phyloP scores from a whole-genome alignment of 2,797 vertebrate species.

The Luscinia megarhynchos region DNA sequence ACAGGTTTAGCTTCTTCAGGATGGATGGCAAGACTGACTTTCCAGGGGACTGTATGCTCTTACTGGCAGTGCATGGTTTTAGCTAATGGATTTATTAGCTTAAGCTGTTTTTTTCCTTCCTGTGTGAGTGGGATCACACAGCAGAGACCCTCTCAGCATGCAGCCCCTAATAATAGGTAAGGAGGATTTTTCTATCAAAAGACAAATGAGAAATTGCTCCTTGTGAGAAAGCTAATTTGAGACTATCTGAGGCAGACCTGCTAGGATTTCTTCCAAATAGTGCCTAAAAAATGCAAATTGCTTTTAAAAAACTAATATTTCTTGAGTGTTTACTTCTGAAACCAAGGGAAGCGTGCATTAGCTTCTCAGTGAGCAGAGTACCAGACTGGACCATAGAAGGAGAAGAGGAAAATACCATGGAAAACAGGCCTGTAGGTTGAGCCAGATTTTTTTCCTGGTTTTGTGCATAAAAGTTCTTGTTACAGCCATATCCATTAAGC shows the following conservation, averaged over 20 bases:
- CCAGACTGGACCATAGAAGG: conserved; percentile 30
- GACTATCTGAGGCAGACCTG: background rate
- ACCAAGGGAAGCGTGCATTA: background rate
- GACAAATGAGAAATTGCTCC: background rate
- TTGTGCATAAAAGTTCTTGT: conserved; percentile 21
- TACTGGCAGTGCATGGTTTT: background rate
- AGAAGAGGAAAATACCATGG: background rate
- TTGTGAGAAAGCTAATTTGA: background rate
- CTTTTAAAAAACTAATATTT: background rate
- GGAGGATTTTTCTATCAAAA: background rate
- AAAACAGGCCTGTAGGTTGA: background rate
- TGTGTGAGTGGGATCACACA: background rate
- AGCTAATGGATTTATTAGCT: conserved; percentile 7
- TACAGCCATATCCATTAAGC: conserved; percentile 19
- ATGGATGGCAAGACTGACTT: background rate
- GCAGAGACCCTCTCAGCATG: background rate
- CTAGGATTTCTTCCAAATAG: background rate
- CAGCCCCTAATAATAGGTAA: background rate
- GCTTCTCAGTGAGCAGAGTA: background rate
- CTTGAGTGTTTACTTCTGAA: conserved; percentile 2
- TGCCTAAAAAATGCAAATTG: background rate
- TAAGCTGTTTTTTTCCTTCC: background rate
- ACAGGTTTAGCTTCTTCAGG: background rate
- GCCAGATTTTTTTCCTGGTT: conserved; percentile 18
- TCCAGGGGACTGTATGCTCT: background rate